Percentiles rank a stretch among this genome's conserved stretches.
These are phyloP conservation scores for Megamerina dolium DNA, from an alignment of 2,888 invertebrate species.

Conservation along the genomic window DNA sequence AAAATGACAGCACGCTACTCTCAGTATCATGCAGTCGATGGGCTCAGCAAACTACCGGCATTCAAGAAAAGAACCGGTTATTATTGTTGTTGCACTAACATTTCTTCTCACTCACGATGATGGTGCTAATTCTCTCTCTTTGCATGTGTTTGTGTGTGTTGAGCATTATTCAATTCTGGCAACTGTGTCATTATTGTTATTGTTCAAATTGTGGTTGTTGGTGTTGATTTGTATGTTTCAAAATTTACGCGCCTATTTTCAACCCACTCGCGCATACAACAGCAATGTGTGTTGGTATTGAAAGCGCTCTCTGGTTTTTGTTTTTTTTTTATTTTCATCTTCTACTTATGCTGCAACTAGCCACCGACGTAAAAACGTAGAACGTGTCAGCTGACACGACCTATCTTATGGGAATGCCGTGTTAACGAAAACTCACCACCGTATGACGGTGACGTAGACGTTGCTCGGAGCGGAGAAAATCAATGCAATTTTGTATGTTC, in stretches of 20 bases:
- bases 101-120: constrained; percentile 18
- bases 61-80: neutral
- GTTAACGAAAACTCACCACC: no score
- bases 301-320: neutral
- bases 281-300: no score
- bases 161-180: neutral
- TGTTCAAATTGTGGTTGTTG: constrained; percentile 20
- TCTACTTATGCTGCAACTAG: no score
- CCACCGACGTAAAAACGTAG: no score
- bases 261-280: constrained; percentile 42
- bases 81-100: constrained; percentile 22
- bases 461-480: no score
- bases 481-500: no score
- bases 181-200: constrained; percentile 29
- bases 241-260: constrained; percentile 41
- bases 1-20: no score
- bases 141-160: neutral
- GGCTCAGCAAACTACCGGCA: neutral
- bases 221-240: constrained; percentile 16
- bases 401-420: no score
- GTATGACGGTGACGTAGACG: no score
- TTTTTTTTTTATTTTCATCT: no score
- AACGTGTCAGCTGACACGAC: no score
- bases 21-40: no score
- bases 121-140: neutral